Evolutionary conservation across 2,113 vertebrate genomes (phyloP), one percentile per base, ranked within the genome.

Genomic region (Podarcis raffonei): DNA sequence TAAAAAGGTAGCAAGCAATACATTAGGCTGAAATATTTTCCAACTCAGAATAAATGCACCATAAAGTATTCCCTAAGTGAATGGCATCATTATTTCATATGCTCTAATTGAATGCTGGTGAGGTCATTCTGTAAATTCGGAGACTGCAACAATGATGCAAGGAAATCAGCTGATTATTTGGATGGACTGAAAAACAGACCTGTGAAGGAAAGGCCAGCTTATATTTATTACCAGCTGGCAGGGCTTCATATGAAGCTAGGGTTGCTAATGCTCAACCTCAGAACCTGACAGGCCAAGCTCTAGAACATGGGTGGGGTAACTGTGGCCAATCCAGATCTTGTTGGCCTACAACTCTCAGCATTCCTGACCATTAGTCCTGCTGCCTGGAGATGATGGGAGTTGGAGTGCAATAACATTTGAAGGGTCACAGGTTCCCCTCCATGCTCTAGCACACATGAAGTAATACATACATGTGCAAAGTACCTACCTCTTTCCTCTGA

Each of bases 91-190:
- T 89, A 86, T 90, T 91, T 92, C 18, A 90, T 83, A 83, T 71
- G 66, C 2, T 9, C 23, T 42, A 83, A 89, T 6, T 80, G 59
- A 92, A 72, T 92, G 91, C 84, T 75, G 84, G 91, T 90, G 88
- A 93, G 13, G 48, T 94, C 86, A 94, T 69, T 68, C 37, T 84
- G n/a, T 42, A 92, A 59, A 88, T 83, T 35, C 88, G 92, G 89
- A 90, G 32, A 12, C n/a, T 93, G 92, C 91, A 75, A 92, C 91
- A 66, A 92, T 90, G 77, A 91, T 89, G 85, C 1, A 1, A 91
- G 84, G 65, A 80, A 92, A 88, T 92, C 89, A 89, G 48, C 37
- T 89, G 68, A 84, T 87, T 62, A 86, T 71, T 90, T 72, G 86
- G 90, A 81, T 86, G 66, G 75, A 37, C 32, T 89, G 39, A 84